Conservation (phyloP, 2,797 vertebrate genomes). For the Eutrigla gurnardus region DNA sequence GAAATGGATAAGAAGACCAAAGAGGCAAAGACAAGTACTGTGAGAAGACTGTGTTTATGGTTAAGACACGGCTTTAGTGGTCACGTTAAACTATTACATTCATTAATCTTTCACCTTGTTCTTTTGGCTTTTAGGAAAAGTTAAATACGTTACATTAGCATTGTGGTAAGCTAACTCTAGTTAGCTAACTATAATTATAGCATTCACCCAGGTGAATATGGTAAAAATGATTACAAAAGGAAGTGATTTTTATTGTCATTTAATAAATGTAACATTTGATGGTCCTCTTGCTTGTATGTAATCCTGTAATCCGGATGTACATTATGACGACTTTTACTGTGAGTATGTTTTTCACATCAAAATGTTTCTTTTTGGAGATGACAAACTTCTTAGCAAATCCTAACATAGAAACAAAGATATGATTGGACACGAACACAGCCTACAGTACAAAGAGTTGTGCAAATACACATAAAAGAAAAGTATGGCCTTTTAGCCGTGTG, state of each 20-base stretch:
- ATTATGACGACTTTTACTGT: background rate
- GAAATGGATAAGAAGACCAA: background rate
- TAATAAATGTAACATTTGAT: too few species aligned
- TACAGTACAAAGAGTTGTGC: background rate
- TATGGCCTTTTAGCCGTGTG: background rate
- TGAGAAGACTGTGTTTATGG: background rate
- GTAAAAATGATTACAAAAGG: too few species aligned
- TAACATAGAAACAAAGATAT: background rate
- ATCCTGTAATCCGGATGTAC: background rate
- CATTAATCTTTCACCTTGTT: background rate
- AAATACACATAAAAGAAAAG: background rate
- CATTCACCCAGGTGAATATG: too few species aligned
- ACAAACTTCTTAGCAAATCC: background rate
- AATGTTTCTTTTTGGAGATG: too few species aligned
- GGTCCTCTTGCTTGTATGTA: too few species aligned
- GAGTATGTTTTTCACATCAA: background rate
- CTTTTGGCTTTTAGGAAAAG: background rate
- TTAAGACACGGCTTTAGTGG: background rate
- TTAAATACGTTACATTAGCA: background rate
- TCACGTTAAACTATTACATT: background rate
- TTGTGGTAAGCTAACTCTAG: background rate
- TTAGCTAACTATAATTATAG: background rate
- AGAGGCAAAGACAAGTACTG: background rate
- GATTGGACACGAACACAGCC: background rate
- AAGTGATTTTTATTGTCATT: too few species aligned